phyloP scores from a whole-genome alignment of 2,888 invertebrate species.

The Lasius platythorax region DNA sequence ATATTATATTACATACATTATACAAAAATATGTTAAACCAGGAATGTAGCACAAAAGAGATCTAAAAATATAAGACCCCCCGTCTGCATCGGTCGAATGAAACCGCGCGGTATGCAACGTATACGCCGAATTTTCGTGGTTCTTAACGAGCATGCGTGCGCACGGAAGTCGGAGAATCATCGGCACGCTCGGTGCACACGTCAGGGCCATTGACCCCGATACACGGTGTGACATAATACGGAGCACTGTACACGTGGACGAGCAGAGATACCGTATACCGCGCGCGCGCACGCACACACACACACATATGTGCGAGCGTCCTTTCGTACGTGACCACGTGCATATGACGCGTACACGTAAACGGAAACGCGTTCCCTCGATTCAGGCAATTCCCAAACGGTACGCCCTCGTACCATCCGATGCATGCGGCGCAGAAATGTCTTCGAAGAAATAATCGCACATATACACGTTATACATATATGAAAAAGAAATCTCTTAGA shows the following conservation, averaged over 20 bases:
- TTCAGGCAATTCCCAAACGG: conserved; percentile 36
- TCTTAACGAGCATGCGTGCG: conserved; percentile 46
- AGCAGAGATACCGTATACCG: conserved; percentile 54
- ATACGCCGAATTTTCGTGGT: conserved; percentile 57
- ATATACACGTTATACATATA: not conserved
- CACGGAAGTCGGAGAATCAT: conserved; percentile 74
- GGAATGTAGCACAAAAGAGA: not conserved
- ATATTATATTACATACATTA: not conserved
- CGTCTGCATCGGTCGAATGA: not conserved
- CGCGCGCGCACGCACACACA: conserved; percentile 24
- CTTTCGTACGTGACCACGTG: conserved; percentile 41
- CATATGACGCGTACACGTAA: conserved; percentile 58
- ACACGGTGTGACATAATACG: conserved; percentile 70
- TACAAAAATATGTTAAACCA: not conserved
- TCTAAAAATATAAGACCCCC: not conserved
- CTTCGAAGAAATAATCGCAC: conserved; percentile 10
- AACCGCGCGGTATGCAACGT: not conserved
- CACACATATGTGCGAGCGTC: conserved; percentile 2
- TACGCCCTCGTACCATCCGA: conserved; percentile 21
- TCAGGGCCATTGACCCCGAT: conserved; percentile 83
- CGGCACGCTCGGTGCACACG: conserved; percentile 83
- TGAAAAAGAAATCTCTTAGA: not conserved
- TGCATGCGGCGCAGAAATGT: conserved; percentile 1
- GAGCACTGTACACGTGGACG: conserved; percentile 66
- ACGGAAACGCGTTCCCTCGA: conserved; percentile 26